Conservation (phyloP, 2,888 invertebrate genomes). For the Charanyca ferruginea region DNA sequence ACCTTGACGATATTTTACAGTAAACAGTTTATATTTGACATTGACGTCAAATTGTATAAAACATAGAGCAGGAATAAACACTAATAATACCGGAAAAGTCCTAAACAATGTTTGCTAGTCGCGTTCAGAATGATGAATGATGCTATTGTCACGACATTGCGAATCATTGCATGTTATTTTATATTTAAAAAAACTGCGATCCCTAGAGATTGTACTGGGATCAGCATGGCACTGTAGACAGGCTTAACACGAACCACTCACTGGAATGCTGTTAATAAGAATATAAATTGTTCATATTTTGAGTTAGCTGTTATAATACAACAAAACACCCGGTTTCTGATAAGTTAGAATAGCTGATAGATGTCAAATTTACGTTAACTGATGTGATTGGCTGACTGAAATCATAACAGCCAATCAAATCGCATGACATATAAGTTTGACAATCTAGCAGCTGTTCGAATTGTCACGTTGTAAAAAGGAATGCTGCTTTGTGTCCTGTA, state of each 20-base stretch:
- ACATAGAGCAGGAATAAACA: constrained; percentile 22
- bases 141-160: constrained; percentile 59
- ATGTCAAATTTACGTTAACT: background rate
- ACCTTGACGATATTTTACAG: constrained; percentile 38
- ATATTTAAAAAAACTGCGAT: constrained; percentile 44
- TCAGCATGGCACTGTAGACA: constrained; percentile 63
- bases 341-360: too few relatives aligned
- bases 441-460: background rate
- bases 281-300: constrained; percentile 62
- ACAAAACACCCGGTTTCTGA: constrained; percentile 1
- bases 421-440: constrained; percentile 6
- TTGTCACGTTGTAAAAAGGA: background rate
- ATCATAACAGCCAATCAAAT: constrained; percentile 3
- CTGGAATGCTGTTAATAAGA: constrained; percentile 73
- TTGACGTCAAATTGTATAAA: constrained; percentile 53
- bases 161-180: constrained; percentile 70
- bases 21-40: constrained; percentile 1
- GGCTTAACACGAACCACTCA: constrained; percentile 71
- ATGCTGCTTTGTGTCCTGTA: constrained; percentile 1
- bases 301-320: constrained; percentile 67
- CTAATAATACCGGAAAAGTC: constrained; percentile 20
- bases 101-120: constrained; percentile 61
- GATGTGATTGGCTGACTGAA: constrained; percentile 7
- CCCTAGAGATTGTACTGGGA: constrained; percentile 49
- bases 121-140: constrained; percentile 24